Base-by-base conservation (phyloP, 1,140 invertebrate genomes). In the Cotesia glomerata region DNA sequence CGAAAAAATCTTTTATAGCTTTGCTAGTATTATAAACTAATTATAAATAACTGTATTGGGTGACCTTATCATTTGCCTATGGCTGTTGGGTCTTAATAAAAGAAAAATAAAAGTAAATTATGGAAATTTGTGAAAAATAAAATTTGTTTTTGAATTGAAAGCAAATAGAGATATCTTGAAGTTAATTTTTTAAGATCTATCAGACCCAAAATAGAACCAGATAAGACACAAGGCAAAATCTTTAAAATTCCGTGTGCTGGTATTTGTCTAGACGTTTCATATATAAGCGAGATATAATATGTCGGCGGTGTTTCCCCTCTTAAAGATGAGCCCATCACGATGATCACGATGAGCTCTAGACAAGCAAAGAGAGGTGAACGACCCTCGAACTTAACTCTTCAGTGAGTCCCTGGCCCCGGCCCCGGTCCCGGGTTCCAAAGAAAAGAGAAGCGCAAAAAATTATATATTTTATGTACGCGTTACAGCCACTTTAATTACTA, bases 221-320 rank as follows among this genome's bases (percentile, higher is more conserved):
- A 26, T 26, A 26, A 26, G 26, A 26, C 26, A 26, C 26, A 26
- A 26, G 26, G 26, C 26, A 45, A 45, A 49, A 70, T 67, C 58
- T 77, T 77, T 76, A 75, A 81, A 77, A 76, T 78, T 76, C 16
- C 14, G 5, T 54, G 36, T 13, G 16, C 3, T 45, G 36, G 51
- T 14, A 70, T 39, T 61, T 49, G 65, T 67, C 65, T 67, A 67
- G 65, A 67, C 65, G 51, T 67, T 49, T 51, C 51, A 26, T 14
- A 4, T 54, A 5, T n/a, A 54, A 18, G 16, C 45, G 49, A 9
- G 26, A n/a, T 45, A 13, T 26, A 26, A 49, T 49, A 26, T 26
- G 26, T 7, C 11, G 65, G 14, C 45, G 54, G 36, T n/a, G 32
- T 18, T 58, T 73, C 72, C 72, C 65, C 49, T 32, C 65, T 52